These are phyloP conservation scores for Drosophila pullipes DNA, from an alignment of 2,888 invertebrate genomes.

Conservation along the genomic window DNA sequence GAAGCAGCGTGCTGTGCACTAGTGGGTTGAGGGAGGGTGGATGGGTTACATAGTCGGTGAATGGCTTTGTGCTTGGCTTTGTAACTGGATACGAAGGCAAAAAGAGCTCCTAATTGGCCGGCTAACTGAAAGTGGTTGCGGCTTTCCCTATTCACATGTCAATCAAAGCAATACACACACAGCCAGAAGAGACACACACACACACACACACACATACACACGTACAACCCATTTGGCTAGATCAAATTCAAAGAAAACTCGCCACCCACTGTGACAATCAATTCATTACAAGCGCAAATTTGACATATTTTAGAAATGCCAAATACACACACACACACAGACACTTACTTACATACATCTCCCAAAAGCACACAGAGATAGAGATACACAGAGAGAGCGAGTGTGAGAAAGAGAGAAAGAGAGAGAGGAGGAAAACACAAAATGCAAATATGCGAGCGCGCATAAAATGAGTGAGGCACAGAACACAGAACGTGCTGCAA, in stretches of 20 bases:
- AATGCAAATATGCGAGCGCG: constrained; percentile 72
- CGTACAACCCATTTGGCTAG: constrained; percentile 43
- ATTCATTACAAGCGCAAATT: constrained; percentile 73
- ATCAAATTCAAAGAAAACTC: constrained; percentile 66
- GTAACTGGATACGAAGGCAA: constrained; percentile 73
- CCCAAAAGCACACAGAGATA: constrained; percentile 19
- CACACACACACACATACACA: constrained; percentile 5
- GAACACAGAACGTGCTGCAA: constrained; percentile 64
- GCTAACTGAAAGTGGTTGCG: constrained; percentile 75
- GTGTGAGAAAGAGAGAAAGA: constrained; percentile 37
- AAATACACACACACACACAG: constrained; percentile 32
- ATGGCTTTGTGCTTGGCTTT: constrained; percentile 72
- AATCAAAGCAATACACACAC: constrained; percentile 55
- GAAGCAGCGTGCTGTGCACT: neutral
- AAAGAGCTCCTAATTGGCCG: constrained; percentile 78
- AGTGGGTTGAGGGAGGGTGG: neutral
- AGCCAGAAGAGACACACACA: constrained; percentile 10
- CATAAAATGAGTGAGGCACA: constrained; percentile 70
- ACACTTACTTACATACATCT: constrained; percentile 57
- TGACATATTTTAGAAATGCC: constrained; percentile 69
- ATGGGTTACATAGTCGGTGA: constrained; percentile 12
- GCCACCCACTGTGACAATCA: constrained; percentile 72
- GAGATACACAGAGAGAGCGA: constrained; percentile 26
- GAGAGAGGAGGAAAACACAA: neutral
- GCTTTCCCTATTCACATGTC: constrained; percentile 80